phyloP scores from a whole-genome alignment of 2,113 vertebrate species.

The Ciconia boyciana region DNA sequence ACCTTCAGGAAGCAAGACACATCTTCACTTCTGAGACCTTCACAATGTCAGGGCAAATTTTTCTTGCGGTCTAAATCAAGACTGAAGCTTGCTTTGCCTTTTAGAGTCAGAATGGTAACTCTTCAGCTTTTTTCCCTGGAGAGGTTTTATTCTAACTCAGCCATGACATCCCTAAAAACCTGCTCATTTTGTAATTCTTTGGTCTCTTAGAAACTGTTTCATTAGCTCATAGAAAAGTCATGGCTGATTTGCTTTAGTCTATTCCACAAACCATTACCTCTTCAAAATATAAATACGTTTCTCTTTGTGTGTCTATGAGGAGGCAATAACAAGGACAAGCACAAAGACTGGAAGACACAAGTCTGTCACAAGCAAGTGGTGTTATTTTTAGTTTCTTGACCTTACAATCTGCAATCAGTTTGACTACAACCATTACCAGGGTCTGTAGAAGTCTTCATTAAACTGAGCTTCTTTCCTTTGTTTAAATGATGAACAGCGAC shows the following conservation, averaged over 20 bases:
- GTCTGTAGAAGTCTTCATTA: neutral
- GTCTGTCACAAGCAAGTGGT: neutral
- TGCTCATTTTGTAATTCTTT: neutral
- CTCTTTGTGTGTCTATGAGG: neutral
- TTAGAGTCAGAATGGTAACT: neutral
- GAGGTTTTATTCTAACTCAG: conserved; percentile 9
- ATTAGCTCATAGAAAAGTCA: neutral
- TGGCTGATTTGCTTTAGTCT: neutral
- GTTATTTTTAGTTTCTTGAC: neutral
- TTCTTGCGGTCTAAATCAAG: neutral
- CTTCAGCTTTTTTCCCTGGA: neutral
- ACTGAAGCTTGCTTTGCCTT: neutral
- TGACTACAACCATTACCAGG: neutral
- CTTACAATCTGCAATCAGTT: neutral
- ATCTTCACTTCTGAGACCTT: neutral
- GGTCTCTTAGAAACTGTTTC: conserved; percentile 11
- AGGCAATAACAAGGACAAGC: neutral
- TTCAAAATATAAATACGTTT: neutral
- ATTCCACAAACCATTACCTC: neutral
- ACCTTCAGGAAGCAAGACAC: neutral
- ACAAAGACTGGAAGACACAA: neutral
- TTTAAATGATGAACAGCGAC: neutral
- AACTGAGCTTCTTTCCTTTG: neutral
- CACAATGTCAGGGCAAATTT: neutral
- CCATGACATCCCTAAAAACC: neutral